A percentile compares a stretch with the other conserved stretches of the same genome.
Evolutionary conservation across 2,888 invertebrate species (phyloP).

Genomic region (Holacanthella duospinosa): DNA sequence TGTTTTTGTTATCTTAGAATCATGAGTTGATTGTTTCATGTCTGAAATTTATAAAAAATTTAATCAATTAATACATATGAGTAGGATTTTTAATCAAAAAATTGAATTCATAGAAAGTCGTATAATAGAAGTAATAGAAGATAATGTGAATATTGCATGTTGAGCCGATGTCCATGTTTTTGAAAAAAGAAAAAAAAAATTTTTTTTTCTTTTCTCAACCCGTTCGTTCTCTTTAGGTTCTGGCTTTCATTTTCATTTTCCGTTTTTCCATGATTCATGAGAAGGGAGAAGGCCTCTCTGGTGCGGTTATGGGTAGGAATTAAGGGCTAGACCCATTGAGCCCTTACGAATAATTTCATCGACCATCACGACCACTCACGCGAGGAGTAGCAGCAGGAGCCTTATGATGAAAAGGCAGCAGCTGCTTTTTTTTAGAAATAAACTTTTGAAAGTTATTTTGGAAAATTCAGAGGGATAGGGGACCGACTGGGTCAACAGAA

Average conservation of each 20-base stretch:
- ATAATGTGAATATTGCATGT: background rate
- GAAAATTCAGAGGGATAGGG: background rate
- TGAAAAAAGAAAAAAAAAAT: background rate
- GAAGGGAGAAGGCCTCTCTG: background rate
- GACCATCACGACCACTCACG: background rate
- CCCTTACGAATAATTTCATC: background rate
- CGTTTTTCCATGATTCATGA: background rate
- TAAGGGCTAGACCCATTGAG: background rate
- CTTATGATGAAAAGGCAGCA: background rate
- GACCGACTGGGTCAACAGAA: background rate
- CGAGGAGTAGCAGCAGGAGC: background rate
- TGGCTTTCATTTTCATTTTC: slow-evolving; percentile 2
- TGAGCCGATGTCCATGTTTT: background rate
- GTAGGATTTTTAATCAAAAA: too few species aligned
- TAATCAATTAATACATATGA: too few species aligned
- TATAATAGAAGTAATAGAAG: too few species aligned
- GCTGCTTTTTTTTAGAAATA: background rate
- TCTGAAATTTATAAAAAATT: too few species aligned
- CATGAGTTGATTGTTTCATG: too few species aligned
- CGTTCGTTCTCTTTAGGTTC: background rate
- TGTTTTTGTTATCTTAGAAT: too few species aligned
- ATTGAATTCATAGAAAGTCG: too few species aligned
- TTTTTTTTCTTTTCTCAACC: too few species aligned
- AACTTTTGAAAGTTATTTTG: background rate
- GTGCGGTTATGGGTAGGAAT: background rate